Evolutionary conservation across 1,140 invertebrate genomes (phyloP), one percentile per base, ranked within the genome.

Genomic region (Brachionus rotundiformis): DNA sequence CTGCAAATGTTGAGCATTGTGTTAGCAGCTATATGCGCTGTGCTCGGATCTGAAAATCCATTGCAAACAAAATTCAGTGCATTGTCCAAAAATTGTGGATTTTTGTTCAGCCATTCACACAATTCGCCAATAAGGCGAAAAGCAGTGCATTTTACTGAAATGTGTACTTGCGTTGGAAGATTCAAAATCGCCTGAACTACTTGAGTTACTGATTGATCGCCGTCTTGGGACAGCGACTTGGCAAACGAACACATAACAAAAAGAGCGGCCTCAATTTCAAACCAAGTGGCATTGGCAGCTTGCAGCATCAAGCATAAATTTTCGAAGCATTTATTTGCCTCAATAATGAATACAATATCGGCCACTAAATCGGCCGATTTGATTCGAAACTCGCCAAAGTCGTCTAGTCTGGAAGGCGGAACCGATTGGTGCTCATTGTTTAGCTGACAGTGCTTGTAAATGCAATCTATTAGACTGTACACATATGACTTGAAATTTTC

Each of bases 261-360:
- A 0, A 99, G 89, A 0, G 94, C 93, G n/a, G 96, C 93, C 89
- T 98, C 96, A 3, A 92, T 93, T 19, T 92, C 91, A 84, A 97
- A 94, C 96, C 96, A 99, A 0, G 92, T 92, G 0, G 91, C 90
- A 61, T 82, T 84, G 31, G 84, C 68, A 29, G 86, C 83, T 82
- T 87, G 86, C 47, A 90, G 83, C 83, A 86, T 87, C 80, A 89
- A 85, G 85, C 89, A 89, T 87, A 90, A 95, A 89, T 97, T 94
- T 84, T 93, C 90, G 87, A 98, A 96, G 86, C 94, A 94, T 73
- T 92, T 92, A 80, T 93, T 92, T 47, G 95, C 95, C 0, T 95
- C 95, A 77, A 98, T 93, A 82, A 98, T 94, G 87, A 98, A 98
- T n/a, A 96, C 93, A 29, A 98, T 93, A 88, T 99, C 96, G 87